Base-by-base conservation (phyloP, 2,113 vertebrate genomes). In the Oenanthe oenanthe region DNA sequence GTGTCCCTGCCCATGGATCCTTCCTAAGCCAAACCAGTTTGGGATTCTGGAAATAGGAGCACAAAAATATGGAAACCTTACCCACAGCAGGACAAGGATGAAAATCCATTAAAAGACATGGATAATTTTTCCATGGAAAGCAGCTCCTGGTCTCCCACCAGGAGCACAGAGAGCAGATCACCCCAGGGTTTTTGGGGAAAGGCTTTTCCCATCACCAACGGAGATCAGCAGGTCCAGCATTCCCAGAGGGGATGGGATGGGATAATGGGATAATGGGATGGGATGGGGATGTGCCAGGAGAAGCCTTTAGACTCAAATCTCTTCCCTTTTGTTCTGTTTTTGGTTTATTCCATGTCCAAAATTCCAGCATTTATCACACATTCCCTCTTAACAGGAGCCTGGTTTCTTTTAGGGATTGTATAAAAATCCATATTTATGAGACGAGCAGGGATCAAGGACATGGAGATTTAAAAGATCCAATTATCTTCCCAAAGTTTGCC, bases 401-500 rank as follows among this genome's bases (percentile, higher is more conserved):
- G 13, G 4, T 72, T 57, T 60, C n/a, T 92, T 93, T 87, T 74
- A 95, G 78, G 94, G 95, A 94, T 97, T 95, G 80, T 87, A 79
- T 93, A 66, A 93, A 38, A 68, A 97, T 97, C 90, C 97, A 97
- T 98, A 97, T 98, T 97, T 96, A 98, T 98, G 97, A 98, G 96
- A 75, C 53, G 34, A 89, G 66, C 73, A 5, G 26, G 95, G 97
- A 96, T 97, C 97, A 95, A 96, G 96, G 94, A 85, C 43, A 76
- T 21, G 13, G 85, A 95, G 94, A 95, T 95, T 97, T 97, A 97
- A 98, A 97, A 98, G 97, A 96, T 75, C 96, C 96, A 97, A 97
- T 98, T 98, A 98, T 96, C 97, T 95, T 84, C 81, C 66, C 97
- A 92, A 97, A 98, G 81, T 98, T 97, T 95, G 94, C 86, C 95